Evolutionary conservation across 2,888 invertebrate genomes (phyloP).

Genomic region (Drosophila formosana): DNA sequence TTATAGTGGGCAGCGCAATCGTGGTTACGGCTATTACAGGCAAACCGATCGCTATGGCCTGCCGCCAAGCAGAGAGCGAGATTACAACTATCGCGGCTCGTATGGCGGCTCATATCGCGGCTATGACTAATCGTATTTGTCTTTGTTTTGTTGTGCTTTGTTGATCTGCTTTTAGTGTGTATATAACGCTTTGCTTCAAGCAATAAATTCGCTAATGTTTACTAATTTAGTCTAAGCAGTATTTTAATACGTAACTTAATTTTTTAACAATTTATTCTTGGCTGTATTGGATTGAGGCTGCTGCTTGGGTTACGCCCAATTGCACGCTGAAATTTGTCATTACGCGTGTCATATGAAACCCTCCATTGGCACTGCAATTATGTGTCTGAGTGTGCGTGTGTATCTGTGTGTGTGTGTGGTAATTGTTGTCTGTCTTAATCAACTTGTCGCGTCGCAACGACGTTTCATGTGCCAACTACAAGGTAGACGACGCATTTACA

Average conservation of each 20-base stretch:
- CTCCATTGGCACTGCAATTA: constrained; percentile 27
- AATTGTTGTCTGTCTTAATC: constrained; percentile 53
- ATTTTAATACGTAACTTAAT: constrained; percentile 19
- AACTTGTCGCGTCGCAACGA: constrained; percentile 34
- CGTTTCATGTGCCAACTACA: constrained; percentile 27
- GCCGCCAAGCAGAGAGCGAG: constrained; percentile 42
- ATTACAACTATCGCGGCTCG: constrained; percentile 31
- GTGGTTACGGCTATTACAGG: constrained; percentile 87
- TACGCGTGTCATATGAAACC: constrained; percentile 51
- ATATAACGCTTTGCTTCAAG: constrained; percentile 40
- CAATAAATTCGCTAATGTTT: constrained; percentile 42
- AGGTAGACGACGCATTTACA: constrained; percentile 5
- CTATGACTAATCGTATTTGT: constrained; percentile 62
- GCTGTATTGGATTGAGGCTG: not conserved
- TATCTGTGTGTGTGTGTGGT: constrained; percentile 23
- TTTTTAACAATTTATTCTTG: too few species aligned
- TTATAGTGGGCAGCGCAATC: constrained; percentile 86
- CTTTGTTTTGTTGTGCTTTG: constrained; percentile 21
- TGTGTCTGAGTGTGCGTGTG: constrained; percentile 14
- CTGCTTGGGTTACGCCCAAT: constrained; percentile 62
- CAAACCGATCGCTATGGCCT: constrained; percentile 83
- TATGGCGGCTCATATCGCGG: constrained; percentile 26
- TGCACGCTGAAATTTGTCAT: constrained; percentile 67
- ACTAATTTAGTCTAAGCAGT: constrained; percentile 49
- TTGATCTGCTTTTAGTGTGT: constrained; percentile 37